Evolutionary conservation across 2,113 vertebrate species (phyloP).

Genomic region (Scartelaos histophorus): DNA sequence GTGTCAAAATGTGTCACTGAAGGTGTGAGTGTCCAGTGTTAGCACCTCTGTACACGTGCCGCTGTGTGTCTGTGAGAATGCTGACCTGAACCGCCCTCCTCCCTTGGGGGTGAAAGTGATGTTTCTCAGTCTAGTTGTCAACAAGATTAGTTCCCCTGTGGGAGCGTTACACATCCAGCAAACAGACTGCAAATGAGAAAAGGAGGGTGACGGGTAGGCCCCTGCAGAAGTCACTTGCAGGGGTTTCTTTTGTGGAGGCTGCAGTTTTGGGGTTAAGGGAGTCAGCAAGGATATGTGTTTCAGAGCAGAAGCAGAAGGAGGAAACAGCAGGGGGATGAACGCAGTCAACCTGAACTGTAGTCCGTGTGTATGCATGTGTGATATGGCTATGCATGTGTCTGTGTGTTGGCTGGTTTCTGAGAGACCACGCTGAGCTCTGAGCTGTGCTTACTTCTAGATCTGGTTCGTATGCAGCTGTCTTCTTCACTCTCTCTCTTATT

Average conservation of each 20-base stretch:
- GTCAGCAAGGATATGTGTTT: constrained; percentile 58
- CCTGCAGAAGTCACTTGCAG: constrained; percentile 25
- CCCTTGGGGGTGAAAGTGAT: constrained; percentile 45
- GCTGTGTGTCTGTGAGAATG: constrained; percentile 10
- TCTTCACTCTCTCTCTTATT: constrained; percentile 19
- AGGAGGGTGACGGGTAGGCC: constrained; percentile 50
- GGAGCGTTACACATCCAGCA: constrained; percentile 55
- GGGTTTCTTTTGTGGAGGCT: constrained; percentile 15
- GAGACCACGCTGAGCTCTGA: constrained; percentile 56
- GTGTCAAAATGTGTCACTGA: constrained; percentile 18
- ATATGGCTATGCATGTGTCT: constrained; percentile 27
- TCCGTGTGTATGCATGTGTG: constrained; percentile 31
- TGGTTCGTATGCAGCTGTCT: constrained; percentile 54
- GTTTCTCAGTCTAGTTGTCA: constrained; percentile 69
- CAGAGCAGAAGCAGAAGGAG: constrained; percentile 72
- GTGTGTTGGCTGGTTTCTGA: constrained; percentile 30
- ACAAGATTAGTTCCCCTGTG: constrained; percentile 65
- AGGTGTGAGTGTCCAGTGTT: constrained; percentile 17
- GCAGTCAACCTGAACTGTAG: constrained; percentile 53
- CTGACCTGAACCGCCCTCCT: constrained; percentile 47
- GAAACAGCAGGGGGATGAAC: constrained; percentile 62
- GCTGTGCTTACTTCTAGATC: constrained; percentile 56
- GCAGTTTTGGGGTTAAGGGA: constrained; percentile 44
- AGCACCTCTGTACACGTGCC: not conserved
- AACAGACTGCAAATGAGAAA: constrained; percentile 54